Evolutionary conservation across 2,797 vertebrate species (phyloP).

Genomic region (Gallinago nigripennis): DNA sequence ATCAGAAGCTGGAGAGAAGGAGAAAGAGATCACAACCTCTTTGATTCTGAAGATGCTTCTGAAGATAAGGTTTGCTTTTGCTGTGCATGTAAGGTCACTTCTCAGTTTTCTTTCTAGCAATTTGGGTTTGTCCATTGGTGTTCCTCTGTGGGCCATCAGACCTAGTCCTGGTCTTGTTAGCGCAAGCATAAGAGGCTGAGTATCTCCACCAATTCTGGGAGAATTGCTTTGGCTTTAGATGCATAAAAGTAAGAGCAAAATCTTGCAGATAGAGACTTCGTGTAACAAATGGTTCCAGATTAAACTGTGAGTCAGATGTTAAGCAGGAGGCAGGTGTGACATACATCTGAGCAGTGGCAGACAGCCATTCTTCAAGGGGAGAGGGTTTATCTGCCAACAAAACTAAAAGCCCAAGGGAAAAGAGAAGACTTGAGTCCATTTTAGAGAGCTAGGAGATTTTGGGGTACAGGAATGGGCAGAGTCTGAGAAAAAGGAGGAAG

Average conservation of each 20-base stretch:
- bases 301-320: slow-evolving; percentile 46
- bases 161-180: background rate
- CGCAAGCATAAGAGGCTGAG: background rate
- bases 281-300: slow-evolving; percentile 23
- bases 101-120: background rate
- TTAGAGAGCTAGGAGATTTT: background rate
- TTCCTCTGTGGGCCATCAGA: background rate
- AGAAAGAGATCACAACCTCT: background rate
- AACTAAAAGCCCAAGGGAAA: background rate
- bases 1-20: background rate
- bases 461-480: background rate
- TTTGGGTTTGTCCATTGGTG: background rate
- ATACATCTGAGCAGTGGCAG: slow-evolving; percentile 34
- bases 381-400: background rate
- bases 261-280: background rate
- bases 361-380: background rate
- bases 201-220: background rate
- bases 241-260: background rate
- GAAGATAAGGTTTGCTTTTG: background rate
- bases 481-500: background rate
- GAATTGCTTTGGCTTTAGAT: background rate
- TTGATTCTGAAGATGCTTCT: background rate
- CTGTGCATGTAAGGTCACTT: background rate
- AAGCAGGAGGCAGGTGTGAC: slow-evolving; percentile 38
- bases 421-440: background rate